Base-by-base conservation (phyloP, 2,113 vertebrate genomes). In the Halcyon senegalensis region DNA sequence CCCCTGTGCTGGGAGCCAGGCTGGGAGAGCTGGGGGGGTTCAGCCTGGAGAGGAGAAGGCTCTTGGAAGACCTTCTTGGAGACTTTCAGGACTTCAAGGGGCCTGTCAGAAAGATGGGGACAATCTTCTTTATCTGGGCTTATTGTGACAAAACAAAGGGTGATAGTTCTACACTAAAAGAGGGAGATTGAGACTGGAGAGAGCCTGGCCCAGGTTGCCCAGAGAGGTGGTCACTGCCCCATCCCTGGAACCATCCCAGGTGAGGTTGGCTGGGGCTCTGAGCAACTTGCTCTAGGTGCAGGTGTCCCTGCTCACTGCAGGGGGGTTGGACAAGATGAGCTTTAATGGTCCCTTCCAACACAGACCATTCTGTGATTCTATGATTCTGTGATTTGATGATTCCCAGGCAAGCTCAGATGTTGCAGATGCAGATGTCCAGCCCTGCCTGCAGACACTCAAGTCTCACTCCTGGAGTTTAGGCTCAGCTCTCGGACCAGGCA, bases 401-500 rank as follows among this genome's bases (percentile, higher is more conserved):
- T 41, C 41, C 44, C 44, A 46, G 19, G 44, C 39, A 18, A 66
- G n/a, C 24, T 70, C 63, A 48, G 27, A 17, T 31, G 20, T 41
- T 41, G 41, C 41, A 41, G 41, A 41, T 41, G 41, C 41, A 41
- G 41, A 41, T 41, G 41, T 41, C 53, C 53, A 58, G 5, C 19
- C 44, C 70, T 39, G 12, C 4, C 51, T 81, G 50, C 41, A 66
- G n/a, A 44, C 27, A 13, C 48, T 24, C 31, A 55, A 27, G 70
- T 11, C 44, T 76, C n/a, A 27, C 19, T 70, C 69, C 58, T 41
- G 62, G 83, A 41, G 60, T 46, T 66, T 5, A 46, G 51, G 51
- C 51, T 67, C 2, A 1, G 51, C 5, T 89, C 44, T 72, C 19
- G 16, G 23, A 27, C 33, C 0, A 2, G 4, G 21, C 37, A 39